Percentiles rank a stretch among this genome's conserved stretches.
Conservation (phyloP, 2,113 vertebrate species). For the Arenaria interpres region DNA sequence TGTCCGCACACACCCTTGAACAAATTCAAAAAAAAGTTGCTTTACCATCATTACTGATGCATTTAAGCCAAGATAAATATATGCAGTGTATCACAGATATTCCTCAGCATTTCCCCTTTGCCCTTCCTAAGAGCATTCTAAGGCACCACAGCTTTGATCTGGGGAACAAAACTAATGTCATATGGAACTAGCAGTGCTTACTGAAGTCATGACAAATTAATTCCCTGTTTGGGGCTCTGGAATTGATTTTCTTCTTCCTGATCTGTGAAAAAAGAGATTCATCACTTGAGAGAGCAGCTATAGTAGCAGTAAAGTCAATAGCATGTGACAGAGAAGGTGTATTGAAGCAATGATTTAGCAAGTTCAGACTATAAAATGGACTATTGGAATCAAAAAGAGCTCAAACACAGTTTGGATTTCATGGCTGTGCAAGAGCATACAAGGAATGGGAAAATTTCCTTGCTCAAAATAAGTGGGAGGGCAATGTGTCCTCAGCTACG, state of each 20-base stretch:
- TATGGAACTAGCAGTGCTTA: not conserved
- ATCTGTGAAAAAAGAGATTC: not conserved
- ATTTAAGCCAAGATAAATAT: not conserved
- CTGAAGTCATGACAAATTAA: not conserved
- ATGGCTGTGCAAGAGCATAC: not conserved
- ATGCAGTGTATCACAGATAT: not conserved
- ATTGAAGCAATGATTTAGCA: not conserved
- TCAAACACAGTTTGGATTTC: not conserved
- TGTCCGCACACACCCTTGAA: not conserved
- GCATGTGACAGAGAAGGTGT: not conserved
- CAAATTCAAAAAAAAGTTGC: not conserved
- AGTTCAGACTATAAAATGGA: not conserved
- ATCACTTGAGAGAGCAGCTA: not conserved
- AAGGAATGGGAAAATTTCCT: not conserved
- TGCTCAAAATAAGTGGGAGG: not conserved
- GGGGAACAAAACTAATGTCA: not conserved
- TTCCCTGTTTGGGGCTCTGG: not conserved
- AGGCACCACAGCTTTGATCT: not conserved
- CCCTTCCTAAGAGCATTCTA: not conserved
- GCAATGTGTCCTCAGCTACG: rapidly evolving
- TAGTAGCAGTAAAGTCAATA: not conserved
- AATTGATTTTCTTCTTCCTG: not conserved
- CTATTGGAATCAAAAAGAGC: not conserved
- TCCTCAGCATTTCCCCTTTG: not conserved
- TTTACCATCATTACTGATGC: not conserved